These are phyloP conservation scores for Oceanites oceanicus DNA, from an alignment of 2,113 vertebrate genomes.

Conservation along the genomic window DNA sequence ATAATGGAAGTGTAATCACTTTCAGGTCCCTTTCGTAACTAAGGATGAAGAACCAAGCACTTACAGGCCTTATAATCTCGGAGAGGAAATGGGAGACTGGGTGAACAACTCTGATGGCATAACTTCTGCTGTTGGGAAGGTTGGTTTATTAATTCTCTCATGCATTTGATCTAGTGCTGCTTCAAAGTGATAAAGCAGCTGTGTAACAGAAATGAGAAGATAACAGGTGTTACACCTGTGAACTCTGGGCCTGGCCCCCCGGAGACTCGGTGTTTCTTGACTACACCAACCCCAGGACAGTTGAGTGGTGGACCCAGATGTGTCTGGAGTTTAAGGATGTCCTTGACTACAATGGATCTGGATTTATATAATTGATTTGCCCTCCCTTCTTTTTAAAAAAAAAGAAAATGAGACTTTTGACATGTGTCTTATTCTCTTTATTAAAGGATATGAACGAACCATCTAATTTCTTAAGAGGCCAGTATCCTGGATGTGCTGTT, in stretches of 20 bases:
- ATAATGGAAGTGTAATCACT: not conserved
- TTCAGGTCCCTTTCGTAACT: conserved; percentile 62
- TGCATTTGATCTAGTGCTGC: not conserved
- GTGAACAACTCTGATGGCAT: conserved; percentile 80
- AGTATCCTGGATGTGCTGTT: conserved; percentile 74
- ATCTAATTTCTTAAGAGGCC: conserved; percentile 79
- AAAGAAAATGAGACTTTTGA: not conserved
- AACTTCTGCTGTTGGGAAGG: conserved; percentile 81
- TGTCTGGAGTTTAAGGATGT: conserved; percentile 76
- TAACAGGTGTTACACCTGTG: not conserved
- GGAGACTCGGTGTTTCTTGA: conserved; percentile 83
- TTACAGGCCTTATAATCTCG: conserved; percentile 79
- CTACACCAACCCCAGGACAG: conserved; percentile 79
- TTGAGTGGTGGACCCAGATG: conserved; percentile 83
- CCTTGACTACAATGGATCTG: conserved; percentile 86
- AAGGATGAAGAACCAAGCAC: conserved; percentile 56
- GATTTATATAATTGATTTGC: conserved; percentile 71
- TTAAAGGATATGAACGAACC: conserved; percentile 90
- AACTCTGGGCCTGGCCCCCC: conserved; percentile 78
- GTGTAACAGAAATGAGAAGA: not conserved
- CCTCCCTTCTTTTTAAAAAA: not conserved
- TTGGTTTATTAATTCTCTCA: conserved; percentile 26
- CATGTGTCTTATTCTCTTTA: not conserved
- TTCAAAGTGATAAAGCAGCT: not conserved
- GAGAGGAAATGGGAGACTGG: conserved; percentile 78